Evolutionary conservation across 2,888 invertebrate species (phyloP), one percentile per base, ranked within the genome.

Genomic region (Periphyllus acericola): DNA sequence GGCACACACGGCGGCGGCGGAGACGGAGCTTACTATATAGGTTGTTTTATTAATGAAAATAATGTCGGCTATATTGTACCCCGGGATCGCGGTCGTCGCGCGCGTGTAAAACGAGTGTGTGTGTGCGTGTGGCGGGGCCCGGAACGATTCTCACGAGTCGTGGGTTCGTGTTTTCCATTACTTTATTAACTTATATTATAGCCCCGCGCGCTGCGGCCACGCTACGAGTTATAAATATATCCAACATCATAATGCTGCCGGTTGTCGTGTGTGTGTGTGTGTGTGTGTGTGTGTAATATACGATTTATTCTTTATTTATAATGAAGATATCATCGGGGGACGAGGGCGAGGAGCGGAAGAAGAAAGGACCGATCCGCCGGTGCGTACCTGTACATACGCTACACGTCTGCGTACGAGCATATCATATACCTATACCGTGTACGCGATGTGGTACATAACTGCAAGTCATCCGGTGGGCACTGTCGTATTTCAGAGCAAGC

Each of bases 251-350:
- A 78, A 85, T 68, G 78, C 71, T 72, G 85, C 85, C 85, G 85
- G 85, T 79, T 74, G 86, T 11, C 14, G 14, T 14, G 46, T 14
- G 40, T 9, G 40, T 8, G 40, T 60, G 86, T 87, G 40, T 8
- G 40, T 60, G 14, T 14, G 46, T 14, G 40, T 9, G 40, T 8
- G 40, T 60, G 86, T 87, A 87, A 87, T 66, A 80, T 74, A 87
- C 86, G 72, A 86, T 86, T 72, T 80, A 74, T 86, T 80, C 72
- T 71, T 86, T 86, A 60, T 80, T 86, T 80, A 87, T 90, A 89
- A 86, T 85, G 89, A 89, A 89, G 75, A 87, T 79, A 83, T 82
- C 82, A 55, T 83, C 82, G 88, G 78, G 52, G 29, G 83, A 75
- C 74, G 36, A 36, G 60, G 21, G 40, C 8, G 81, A n/a, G 21